Base-by-base conservation (phyloP, 53 echinoderm and acorn worm species). In the Echinarachnius parma region DNA sequence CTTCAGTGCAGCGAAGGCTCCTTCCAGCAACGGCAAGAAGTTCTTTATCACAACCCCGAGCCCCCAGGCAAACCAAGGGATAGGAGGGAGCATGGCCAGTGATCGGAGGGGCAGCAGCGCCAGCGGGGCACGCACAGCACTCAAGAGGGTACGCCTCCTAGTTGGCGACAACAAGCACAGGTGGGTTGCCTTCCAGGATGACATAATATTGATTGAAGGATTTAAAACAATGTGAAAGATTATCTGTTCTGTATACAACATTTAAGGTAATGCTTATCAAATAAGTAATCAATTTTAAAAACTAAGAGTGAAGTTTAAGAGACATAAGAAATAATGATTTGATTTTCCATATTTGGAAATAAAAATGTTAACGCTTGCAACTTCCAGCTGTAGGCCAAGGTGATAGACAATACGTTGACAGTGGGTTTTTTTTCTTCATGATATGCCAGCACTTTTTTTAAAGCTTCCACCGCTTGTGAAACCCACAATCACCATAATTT, bases 11-110 rank as follows among this genome's bases (percentile, higher is more conserved):
- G 75, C 80, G 28, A 84, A 79, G 61, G 37, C 91, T 4, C 96
- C 96, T 4, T 96, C 96, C 53, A 96, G 96, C 59, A 96, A 96
- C 66, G 96, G 96, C 36, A 82, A 82, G 46, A 96, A 96, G 64
- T 96, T 96, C 61, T 91, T 83, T 82, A 91, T 96, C 62, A 93
- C 93, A 10, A 80, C 84, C 16, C 80, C 93, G 21, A 59, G 86
- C 16, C 60, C 86, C 3, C 75, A 81, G 33, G 34, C 74, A 52
- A 77, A 57, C 31, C 79, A 80, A 32, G 32, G 62, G 11, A 69
- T 33, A 7, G 16, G 44, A 5, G 57, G 56, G 1, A 26, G 39
- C 42, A 37, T 26, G 57, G 46, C 71, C 34, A 59, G 48, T 27
- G 53, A 63, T 21, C 48, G 78, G 21, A 60, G 62, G 32, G 59